Percentiles rank a stretch among this genome's conserved stretches.
Conservation (phyloP, 1,140 invertebrate species). For the Aphaenogaster floridana region DNA sequence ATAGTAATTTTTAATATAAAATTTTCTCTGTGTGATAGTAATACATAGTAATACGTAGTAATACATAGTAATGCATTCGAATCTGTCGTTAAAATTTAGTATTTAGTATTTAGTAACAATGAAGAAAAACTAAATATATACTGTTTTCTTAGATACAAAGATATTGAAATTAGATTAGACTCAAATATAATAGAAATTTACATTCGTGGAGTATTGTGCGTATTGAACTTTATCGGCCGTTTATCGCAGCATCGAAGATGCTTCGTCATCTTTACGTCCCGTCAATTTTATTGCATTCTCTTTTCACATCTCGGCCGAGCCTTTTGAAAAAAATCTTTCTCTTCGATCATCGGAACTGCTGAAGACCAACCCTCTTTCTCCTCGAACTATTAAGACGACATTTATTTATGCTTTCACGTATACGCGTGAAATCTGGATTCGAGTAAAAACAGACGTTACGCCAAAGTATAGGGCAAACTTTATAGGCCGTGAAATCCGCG, state of each 20-base stretch:
- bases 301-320: not conserved
- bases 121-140: not conserved
- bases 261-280: constrained; percentile 14
- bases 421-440: constrained; percentile 53
- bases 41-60: too few species aligned
- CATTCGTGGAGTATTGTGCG: not conserved
- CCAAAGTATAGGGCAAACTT: constrained; percentile 29
- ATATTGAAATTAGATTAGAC: not conserved
- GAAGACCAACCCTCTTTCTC: not conserved
- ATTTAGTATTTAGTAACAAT: not conserved
- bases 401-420: constrained; percentile 48
- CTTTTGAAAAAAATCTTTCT: constrained; percentile 33
- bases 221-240: not conserved
- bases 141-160: not conserved
- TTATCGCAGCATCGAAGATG: not conserved
- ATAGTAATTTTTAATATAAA: too few species aligned
- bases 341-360: constrained; percentile 13
- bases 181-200: not conserved
- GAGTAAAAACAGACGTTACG: constrained; percentile 42
- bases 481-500: constrained; percentile 59
- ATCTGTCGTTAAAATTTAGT: not conserved
- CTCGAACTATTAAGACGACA: constrained; percentile 20
- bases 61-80: not conserved
- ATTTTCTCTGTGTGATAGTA: too few species aligned
- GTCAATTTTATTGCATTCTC: not conserved